A percentile compares a stretch with the other conserved stretches of the same genome.
Conservation (phyloP, 2,888 invertebrate species). For the Lasioglossum calceatum region DNA sequence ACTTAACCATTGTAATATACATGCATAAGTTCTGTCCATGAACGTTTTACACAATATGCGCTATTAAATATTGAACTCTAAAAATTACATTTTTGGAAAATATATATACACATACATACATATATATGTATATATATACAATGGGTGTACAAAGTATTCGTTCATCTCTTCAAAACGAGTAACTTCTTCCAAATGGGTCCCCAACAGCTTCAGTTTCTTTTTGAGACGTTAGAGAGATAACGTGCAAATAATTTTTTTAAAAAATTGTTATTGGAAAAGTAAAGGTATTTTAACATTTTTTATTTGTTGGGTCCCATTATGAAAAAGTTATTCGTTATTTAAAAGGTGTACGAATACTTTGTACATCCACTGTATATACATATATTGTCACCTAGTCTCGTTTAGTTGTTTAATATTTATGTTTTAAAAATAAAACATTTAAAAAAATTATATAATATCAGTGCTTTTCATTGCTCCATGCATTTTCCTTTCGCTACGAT, state of each 20-base stretch:
- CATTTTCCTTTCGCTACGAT: background rate
- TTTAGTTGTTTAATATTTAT: slow-evolving; percentile 32
- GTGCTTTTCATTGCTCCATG: slow-evolving; percentile 1
- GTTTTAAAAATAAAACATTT: slow-evolving; percentile 27
- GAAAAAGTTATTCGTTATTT: too few species aligned
- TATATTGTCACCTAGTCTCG: slow-evolving; percentile 22
- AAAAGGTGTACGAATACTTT: too few species aligned
- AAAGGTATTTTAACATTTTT: too few species aligned
- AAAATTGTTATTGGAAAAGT: too few species aligned
- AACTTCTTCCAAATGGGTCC: too few species aligned
- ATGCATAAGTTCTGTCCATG: slow-evolving; percentile 48
- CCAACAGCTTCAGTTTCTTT: too few species aligned
- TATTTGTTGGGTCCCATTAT: too few species aligned
- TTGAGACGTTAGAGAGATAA: too few species aligned
- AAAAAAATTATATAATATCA: background rate
- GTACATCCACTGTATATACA: background rate
- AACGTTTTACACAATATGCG: slow-evolving; percentile 66
- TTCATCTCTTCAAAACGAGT: too few species aligned
- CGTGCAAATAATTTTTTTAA: too few species aligned
- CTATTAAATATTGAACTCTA: slow-evolving; percentile 60
- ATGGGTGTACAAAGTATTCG: too few species aligned
- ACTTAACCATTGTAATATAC: slow-evolving; percentile 55
- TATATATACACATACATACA: background rate
- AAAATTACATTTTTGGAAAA: slow-evolving; percentile 61
- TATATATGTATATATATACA: background rate